These are phyloP conservation scores for Cephalopachus bancanus DNA, from an alignment of 2,797 vertebrate species.

Conservation along the genomic window DNA sequence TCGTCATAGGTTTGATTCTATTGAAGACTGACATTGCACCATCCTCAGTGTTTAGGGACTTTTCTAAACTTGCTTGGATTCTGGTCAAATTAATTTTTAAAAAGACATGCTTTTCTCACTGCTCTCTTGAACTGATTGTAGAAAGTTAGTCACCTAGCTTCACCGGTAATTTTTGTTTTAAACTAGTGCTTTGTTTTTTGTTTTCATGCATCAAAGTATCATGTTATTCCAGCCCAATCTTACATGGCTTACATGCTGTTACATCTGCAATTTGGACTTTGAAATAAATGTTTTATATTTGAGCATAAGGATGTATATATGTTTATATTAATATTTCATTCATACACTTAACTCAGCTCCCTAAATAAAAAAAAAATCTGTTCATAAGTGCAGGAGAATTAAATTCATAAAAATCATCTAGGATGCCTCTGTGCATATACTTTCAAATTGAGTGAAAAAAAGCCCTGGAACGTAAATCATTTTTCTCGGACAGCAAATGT, in stretches of 20 bases:
- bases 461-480: slow-evolving; percentile 79
- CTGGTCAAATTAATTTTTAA: slow-evolving; percentile 46
- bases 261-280: slow-evolving; percentile 47
- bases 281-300: slow-evolving; percentile 22
- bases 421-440: slow-evolving; percentile 74
- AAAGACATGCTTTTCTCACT: slow-evolving; percentile 13
- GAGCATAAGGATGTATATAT: slow-evolving; percentile 27
- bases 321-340: slow-evolving; percentile 68
- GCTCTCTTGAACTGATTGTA: slow-evolving; percentile 13
- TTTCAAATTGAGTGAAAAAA: slow-evolving; percentile 80
- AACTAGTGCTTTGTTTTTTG: neutral
- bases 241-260: neutral
- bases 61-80: slow-evolving; percentile 43
- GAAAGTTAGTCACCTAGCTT: slow-evolving; percentile 17
- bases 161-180: neutral
- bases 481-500: slow-evolving; percentile 79
- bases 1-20: slow-evolving; percentile 46
- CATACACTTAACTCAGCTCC: neutral
- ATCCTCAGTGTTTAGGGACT: slow-evolving; percentile 25
- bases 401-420: slow-evolving; percentile 79
- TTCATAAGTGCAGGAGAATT: slow-evolving; percentile 46
- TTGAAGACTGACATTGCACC: neutral
- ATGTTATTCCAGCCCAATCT: neutral
- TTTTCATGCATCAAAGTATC: neutral
- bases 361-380: neutral